Base-by-base conservation (phyloP, 2,888 invertebrate species). In the Lepidochrysops patricia region DNA sequence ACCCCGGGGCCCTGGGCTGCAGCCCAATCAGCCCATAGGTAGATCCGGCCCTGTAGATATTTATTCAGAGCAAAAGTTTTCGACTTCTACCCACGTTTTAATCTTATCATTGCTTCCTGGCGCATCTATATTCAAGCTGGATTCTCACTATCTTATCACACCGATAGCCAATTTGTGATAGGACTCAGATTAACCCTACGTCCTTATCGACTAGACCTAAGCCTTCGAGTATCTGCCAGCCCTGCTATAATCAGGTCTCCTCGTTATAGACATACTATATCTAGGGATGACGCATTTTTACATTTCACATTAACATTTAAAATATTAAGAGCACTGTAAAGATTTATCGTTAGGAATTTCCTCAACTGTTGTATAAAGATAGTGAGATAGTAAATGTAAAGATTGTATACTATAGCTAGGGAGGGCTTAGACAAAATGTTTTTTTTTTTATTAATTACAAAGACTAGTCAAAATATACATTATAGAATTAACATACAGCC, bases 231-330 rank as follows among this genome's bases (percentile, higher is more conserved):
- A 43, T 43, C 43, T 43, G 43, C 19, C 43, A 61, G 58, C 61
- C 61, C 61, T 61, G 58, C 12, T 43, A 23, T 43, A 43, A 43
- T 43, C 43, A 43, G 43, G 43, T 43, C 43, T 19, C 43, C 1
- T 9, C 19, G 12, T 19, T 12, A 23, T 43, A 12, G 43, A 43
- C 1, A 2, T 12, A 9, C 9, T 43, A 1, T 43, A 7, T 43
- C 4, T 19, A 19, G 2, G 7, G 37, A 43, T 2, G 37, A 15
- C 37, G 15, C 19, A 43, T 2, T 35, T 0, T n/a, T 35, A 35
- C 5, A n/a, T n/a, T 4, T 35, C 4, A 29, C 7, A 2, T 13
- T 35, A n/a, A 35, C n/a, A n/a, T 1, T 35, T 35, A n/a, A n/a
- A n/a, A n/a, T n/a, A n/a, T n/a, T n/a, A n/a, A n/a, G n/a, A n/a